These are phyloP conservation scores for Drosophila yakuba DNA, from an alignment of 1,140 invertebrate species.

Conservation along the genomic window DNA sequence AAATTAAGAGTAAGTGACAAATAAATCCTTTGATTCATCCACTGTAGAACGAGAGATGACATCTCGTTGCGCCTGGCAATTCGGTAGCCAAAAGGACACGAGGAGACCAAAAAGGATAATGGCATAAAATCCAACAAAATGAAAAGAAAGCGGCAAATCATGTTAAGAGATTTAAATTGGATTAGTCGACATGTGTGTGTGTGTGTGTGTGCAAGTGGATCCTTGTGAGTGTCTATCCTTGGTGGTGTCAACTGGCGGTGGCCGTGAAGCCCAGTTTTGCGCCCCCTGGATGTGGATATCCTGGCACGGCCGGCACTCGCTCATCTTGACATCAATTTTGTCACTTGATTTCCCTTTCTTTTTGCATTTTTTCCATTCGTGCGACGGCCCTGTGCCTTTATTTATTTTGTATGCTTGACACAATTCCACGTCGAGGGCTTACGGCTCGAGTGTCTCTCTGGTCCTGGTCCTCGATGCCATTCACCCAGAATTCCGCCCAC, in stretches of 20 bases:
- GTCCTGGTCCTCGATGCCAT: slow-evolving; percentile 66
- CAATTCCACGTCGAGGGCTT: slow-evolving; percentile 66
- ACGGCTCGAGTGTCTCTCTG: slow-evolving; percentile 61
- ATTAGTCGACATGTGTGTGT: slow-evolving; percentile 73
- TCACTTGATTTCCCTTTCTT: slow-evolving; percentile 66
- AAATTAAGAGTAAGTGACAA: no score
- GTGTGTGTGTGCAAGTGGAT: slow-evolving; percentile 8
- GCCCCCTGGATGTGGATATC: slow-evolving; percentile 19
- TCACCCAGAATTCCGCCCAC: slow-evolving; percentile 31
- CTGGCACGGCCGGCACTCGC: slow-evolving; percentile 39
- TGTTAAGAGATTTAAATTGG: slow-evolving; percentile 83
- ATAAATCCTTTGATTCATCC: neutral
- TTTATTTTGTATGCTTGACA: slow-evolving; percentile 79
- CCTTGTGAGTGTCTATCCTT: slow-evolving; percentile 9
- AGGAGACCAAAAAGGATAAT: slow-evolving; percentile 71
- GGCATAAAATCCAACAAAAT: slow-evolving; percentile 79
- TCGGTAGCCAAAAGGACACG: slow-evolving; percentile 52
- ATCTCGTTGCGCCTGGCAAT: slow-evolving; percentile 53
- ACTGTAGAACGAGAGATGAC: slow-evolving; percentile 12
- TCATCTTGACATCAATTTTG: slow-evolving; percentile 80
- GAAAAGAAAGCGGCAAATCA: slow-evolving; percentile 83
- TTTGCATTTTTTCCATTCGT: slow-evolving; percentile 16
- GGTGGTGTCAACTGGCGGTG: slow-evolving; percentile 46
- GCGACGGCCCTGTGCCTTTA: slow-evolving; percentile 30
- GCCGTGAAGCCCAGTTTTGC: slow-evolving; percentile 50